phyloP scores from a whole-genome alignment of 2,113 vertebrate genomes.

The Nibea albiflora region DNA sequence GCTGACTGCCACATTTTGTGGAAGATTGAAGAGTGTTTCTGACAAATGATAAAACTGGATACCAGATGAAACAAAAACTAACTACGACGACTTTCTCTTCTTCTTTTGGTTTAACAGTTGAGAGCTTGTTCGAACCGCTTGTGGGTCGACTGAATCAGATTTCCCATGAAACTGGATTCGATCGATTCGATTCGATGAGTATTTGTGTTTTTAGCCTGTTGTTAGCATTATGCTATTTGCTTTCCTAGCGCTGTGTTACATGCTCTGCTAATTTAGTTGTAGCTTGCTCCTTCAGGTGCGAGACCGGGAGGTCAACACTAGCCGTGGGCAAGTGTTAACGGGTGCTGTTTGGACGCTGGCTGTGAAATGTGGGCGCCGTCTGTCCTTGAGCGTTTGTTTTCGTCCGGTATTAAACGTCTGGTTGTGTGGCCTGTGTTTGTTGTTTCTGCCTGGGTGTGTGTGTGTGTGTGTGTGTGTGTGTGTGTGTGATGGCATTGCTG shows the following conservation, averaged over 20 bases:
- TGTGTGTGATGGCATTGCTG: slow-evolving; percentile 16
- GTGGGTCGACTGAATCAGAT: background rate
- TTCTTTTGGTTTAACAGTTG: too few relatives aligned
- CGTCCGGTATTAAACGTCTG: slow-evolving; percentile 45
- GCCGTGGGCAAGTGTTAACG: slow-evolving; percentile 37
- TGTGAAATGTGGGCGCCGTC: slow-evolving; percentile 30
- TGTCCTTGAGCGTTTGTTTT: slow-evolving; percentile 14
- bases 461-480: slow-evolving; percentile 1
- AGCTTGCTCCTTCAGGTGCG: background rate
- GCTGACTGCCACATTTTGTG: background rate
- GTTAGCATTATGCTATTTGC: background rate
- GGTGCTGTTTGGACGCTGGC: slow-evolving; percentile 8
- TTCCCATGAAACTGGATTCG: background rate
- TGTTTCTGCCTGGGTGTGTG: slow-evolving; percentile 6
- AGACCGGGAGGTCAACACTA: slow-evolving; percentile 31
- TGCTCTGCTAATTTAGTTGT: slow-evolving; percentile 7
- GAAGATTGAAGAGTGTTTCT: too few relatives aligned
- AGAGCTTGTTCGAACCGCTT: background rate
- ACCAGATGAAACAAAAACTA: too few relatives aligned
- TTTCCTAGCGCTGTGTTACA: background rate
- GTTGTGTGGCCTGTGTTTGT: slow-evolving; percentile 15
- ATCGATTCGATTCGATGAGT: too few relatives aligned
- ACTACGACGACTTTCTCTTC: too few relatives aligned
- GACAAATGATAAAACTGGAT: background rate
- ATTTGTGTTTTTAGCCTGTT: background rate